phyloP scores from a whole-genome alignment of 2,888 invertebrate species.

The Polymixis lichenea region DNA sequence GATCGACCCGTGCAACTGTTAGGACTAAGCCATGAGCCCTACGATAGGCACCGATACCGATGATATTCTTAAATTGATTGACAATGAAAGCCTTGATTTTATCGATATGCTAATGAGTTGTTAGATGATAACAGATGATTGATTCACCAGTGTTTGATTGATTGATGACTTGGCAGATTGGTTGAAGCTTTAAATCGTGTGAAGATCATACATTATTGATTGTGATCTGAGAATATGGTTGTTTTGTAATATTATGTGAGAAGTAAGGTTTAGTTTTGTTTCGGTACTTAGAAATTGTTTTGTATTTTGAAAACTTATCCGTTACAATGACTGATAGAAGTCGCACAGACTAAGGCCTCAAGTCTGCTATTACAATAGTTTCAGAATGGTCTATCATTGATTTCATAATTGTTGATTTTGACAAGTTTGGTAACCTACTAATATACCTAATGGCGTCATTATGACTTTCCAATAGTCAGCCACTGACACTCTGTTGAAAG shows the following conservation, averaged over 20 bases:
- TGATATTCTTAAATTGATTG: slow-evolving; percentile 38
- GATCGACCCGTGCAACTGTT: not conserved
- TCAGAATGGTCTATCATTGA: too few species aligned
- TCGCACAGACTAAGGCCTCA: too few species aligned
- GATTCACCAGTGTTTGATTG: slow-evolving; percentile 28
- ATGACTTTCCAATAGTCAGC: too few species aligned
- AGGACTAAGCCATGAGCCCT: not conserved
- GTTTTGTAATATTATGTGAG: not conserved
- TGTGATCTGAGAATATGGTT: not conserved
- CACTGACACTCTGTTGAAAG: too few species aligned
- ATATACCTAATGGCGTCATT: too few species aligned
- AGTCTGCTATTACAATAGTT: too few species aligned
- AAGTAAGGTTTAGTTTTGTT: too few species aligned
- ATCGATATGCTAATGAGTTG: slow-evolving; percentile 47
- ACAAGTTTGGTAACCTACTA: too few species aligned
- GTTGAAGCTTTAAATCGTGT: not conserved
- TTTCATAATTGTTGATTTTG: too few species aligned
- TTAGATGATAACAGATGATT: slow-evolving; percentile 39
- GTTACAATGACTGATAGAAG: too few species aligned
- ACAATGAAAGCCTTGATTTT: slow-evolving; percentile 24
- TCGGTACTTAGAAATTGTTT: too few species aligned
- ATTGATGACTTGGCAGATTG: slow-evolving; percentile 37
- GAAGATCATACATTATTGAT: slow-evolving; percentile 32
- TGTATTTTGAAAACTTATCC: too few species aligned
- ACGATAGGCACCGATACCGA: not conserved